Evolutionary conservation across 1,140 invertebrate genomes (phyloP), one percentile per base, ranked within the genome.

Genomic region (Hyles euphorbiae): DNA sequence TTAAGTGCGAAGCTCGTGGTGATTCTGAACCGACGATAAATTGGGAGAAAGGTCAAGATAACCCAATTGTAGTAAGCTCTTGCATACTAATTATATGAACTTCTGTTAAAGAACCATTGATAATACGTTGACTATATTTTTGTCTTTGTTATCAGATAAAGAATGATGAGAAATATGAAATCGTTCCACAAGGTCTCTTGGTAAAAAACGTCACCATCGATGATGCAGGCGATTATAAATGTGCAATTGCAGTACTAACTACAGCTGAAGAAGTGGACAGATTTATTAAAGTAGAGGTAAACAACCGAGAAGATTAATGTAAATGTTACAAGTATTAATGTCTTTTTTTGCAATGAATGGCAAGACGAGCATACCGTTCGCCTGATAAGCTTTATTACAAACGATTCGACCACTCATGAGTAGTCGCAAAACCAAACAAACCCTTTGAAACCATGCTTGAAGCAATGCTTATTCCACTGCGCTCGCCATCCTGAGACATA

Each of bases 151-250:
- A 5, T 52, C 58, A 83, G 81, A 74, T 80, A 61, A 62, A 53
- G n/a, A 63, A 73, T 56, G 63, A 65, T 49, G 70, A 65, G 10
- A 87, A 83, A 70, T 87, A 83, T 54, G 57, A 70, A 50, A 58
- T 81, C 12, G 58, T 64, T 43, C 34, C 61, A n/a, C 55, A 73
- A 46, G 80, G 81, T 1, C 63, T 85, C 2, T 53, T 73, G 4
- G 73, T 87, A 56, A 76, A 68, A 43, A 76, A 77, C 34, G 73
- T 81, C 3, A 75, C 57, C 3, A 66, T 68, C 22, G 72, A 82
- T 47, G 84, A 87, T 50, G 67, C 58, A 11, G 83, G 83, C 3
- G 56, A 56, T 5, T 87, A 83, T 53, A 80, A 68, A 67, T 87
- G 84, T 60, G 67, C 72, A 33, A 81, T 74, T 2, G 61, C 57